Conservation (phyloP, 2,113 vertebrate species). For the Clarias batrachus region DNA sequence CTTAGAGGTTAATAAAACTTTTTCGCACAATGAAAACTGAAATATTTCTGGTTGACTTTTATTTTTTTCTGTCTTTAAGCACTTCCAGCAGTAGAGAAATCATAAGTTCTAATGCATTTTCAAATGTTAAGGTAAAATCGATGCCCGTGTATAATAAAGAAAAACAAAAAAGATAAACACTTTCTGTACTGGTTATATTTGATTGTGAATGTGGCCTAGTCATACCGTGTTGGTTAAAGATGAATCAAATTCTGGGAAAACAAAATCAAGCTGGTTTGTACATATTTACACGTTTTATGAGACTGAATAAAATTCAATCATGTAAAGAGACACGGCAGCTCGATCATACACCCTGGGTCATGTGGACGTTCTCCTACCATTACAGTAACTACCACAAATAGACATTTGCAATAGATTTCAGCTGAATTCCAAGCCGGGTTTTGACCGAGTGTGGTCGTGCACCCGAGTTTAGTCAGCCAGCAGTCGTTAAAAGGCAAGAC, state of each 20-base stretch:
- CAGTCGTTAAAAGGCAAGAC: neutral
- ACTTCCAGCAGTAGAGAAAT: neutral
- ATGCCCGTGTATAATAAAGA: neutral
- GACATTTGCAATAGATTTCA: neutral
- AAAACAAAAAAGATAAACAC: neutral
- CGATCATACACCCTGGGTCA: neutral
- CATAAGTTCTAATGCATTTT: neutral
- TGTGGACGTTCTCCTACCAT: neutral
- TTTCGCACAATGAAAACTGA: neutral
- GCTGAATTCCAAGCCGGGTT: neutral
- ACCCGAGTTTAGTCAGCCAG: neutral
- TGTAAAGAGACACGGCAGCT: slow-evolving; percentile 15
- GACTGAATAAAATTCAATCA: neutral
- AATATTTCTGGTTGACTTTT: neutral
- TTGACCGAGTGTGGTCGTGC: neutral
- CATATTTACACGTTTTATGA: slow-evolving; percentile 1
- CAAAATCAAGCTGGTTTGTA: neutral
- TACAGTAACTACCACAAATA: neutral
- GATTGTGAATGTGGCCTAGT: neutral
- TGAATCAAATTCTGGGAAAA: neutral
- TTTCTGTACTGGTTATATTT: neutral
- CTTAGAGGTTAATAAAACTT: neutral
- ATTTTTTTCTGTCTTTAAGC: neutral
- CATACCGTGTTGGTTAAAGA: neutral
- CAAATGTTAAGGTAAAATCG: neutral